Evolutionary conservation across 2,888 invertebrate species (phyloP).

Genomic region (Cheilosia grossa): DNA sequence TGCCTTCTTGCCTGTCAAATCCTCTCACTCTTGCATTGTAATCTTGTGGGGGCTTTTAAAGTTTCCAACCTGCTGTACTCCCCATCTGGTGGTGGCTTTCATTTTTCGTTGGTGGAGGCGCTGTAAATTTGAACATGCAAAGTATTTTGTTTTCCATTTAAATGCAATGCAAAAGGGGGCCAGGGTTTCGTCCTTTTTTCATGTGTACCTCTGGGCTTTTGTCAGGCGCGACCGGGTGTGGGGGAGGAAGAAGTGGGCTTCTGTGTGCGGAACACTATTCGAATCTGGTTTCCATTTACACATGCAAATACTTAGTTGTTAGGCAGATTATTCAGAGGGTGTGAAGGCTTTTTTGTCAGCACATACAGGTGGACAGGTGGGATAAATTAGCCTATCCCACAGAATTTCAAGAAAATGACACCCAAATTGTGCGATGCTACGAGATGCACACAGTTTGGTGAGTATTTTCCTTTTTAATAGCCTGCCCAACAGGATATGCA

Average conservation of each 20-base stretch:
- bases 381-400: constrained; percentile 20
- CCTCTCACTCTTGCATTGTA: constrained; percentile 42
- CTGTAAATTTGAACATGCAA: constrained; percentile 64
- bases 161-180: constrained; percentile 71
- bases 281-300: constrained; percentile 44
- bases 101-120: constrained; percentile 28
- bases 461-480: constrained; percentile 2
- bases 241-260: neutral
- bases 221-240: constrained; percentile 8
- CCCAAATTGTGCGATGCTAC: neutral
- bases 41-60: constrained; percentile 43
- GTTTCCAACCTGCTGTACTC: neutral
- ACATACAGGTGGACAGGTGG: too few relatives aligned
- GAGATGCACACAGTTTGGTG: neutral
- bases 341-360: constrained; percentile 5
- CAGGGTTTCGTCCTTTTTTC: constrained; percentile 42
- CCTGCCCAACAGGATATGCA: constrained; percentile 7
- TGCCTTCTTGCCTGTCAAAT: constrained; percentile 54
- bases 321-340: constrained; percentile 32
- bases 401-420: constrained; percentile 19
- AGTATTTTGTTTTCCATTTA: constrained; percentile 68
- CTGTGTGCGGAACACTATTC: constrained; percentile 17
- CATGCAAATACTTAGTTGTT: constrained; percentile 43
- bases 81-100: constrained; percentile 22
- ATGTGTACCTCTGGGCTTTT: neutral